Conservation (phyloP, 64 coral and sea anemone species). For the Montipora sp. region DNA sequence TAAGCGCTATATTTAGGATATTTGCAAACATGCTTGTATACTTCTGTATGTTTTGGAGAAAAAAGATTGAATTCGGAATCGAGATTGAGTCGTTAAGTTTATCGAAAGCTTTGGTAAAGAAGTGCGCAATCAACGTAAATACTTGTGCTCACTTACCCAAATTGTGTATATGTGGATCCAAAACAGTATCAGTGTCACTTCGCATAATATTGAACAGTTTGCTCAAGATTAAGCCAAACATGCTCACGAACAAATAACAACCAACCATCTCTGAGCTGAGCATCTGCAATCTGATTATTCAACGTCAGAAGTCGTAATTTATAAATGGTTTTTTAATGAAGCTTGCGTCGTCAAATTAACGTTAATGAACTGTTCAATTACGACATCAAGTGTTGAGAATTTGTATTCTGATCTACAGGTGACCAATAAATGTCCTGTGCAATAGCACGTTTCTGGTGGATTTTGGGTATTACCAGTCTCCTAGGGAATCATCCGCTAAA, state of each 20-base stretch:
- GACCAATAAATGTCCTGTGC: not conserved
- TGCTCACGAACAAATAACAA: not conserved
- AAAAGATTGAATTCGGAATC: not conserved
- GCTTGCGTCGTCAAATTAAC: not conserved
- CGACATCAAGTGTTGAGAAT: not conserved
- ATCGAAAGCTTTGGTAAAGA: no score
- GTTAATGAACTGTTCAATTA: not conserved
- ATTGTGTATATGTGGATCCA: not conserved
- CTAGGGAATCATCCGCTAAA: not conserved
- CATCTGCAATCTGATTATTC: not conserved
- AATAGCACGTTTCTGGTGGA: not conserved
- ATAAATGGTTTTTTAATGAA: not conserved
- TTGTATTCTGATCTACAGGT: not conserved
- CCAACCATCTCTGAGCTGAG: not conserved
- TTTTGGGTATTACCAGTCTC: not conserved
- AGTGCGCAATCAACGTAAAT: not conserved
- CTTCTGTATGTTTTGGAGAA: no score
- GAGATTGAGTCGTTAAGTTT: no score
- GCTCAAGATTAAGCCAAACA: not conserved
- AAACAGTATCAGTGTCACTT: not conserved
- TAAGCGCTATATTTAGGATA: no score
- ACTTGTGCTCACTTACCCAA: not conserved
- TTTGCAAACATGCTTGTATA: no score
- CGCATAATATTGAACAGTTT: not conserved
- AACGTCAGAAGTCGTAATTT: constrained; percentile 13